A percentile compares a stretch with the other conserved stretches of the same genome.
These are phyloP conservation scores for Meloe dianella DNA, from an alignment of 2,888 invertebrate genomes.

Conservation along the genomic window DNA sequence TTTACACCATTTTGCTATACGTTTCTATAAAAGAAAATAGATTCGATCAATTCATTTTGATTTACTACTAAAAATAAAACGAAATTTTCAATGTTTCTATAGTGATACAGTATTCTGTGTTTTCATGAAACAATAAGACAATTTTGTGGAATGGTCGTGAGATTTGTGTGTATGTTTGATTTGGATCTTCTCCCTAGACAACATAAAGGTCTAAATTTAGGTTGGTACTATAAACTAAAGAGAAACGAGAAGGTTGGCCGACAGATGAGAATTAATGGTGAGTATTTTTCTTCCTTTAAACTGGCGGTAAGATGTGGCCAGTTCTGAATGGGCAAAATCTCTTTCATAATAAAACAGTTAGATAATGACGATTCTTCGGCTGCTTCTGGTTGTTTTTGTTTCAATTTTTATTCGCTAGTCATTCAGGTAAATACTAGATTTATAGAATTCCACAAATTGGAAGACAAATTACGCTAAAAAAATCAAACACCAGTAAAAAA, in stretches of 20 bases:
- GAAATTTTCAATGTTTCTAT: background rate
- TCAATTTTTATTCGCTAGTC: background rate
- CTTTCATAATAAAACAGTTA: constrained; percentile 41
- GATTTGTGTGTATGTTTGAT: constrained; percentile 3
- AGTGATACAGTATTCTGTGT: background rate
- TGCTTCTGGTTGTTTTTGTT: background rate
- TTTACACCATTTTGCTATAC: background rate
- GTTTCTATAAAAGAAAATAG: background rate
- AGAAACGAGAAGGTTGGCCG: constrained; percentile 35
- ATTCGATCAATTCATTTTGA: background rate
- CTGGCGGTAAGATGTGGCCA: constrained; percentile 54
- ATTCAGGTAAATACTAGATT: constrained; percentile 4
- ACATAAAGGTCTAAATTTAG: background rate
- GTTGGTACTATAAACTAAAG: background rate
- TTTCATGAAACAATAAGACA: background rate
- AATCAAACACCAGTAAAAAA: background rate
- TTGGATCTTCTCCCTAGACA: background rate
- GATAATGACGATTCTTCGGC: constrained; percentile 28
- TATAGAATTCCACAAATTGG: constrained; percentile 5
- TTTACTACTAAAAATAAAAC: background rate
- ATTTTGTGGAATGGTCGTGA: background rate
- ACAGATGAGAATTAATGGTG: constrained; percentile 58
- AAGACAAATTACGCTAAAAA: background rate
- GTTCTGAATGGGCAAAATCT: constrained; percentile 47
- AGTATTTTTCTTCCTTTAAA: constrained; percentile 58